phyloP scores from a whole-genome alignment of 2,888 invertebrate genomes.

The Nudaria mundana region DNA sequence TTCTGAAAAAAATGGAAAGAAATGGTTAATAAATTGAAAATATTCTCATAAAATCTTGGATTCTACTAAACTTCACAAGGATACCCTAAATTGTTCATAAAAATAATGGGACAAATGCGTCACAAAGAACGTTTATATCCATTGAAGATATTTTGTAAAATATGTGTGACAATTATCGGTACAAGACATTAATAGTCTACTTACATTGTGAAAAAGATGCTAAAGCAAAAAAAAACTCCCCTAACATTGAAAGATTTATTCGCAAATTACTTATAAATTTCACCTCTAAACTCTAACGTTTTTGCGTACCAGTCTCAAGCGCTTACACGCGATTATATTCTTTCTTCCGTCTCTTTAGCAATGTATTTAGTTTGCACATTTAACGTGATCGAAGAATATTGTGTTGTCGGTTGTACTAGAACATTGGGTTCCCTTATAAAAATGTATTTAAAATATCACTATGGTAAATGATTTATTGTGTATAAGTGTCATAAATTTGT shows the following conservation, averaged over 20 bases:
- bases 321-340: conserved; percentile 10
- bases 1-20: conserved; percentile 76
- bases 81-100: conserved; percentile 39
- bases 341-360: conserved; percentile 11
- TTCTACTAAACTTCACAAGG: conserved; percentile 33
- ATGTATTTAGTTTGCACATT: conserved; percentile 19
- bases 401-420: conserved; percentile 38
- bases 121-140: conserved; percentile 41
- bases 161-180: conserved; percentile 82
- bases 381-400: conserved; percentile 25
- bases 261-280: conserved; percentile 80
- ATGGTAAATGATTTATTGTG: conserved; percentile 72
- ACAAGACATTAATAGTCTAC: conserved; percentile 78
- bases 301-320: conserved; percentile 13
- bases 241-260: conserved; percentile 73
- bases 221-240: conserved; percentile 67
- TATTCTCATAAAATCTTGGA: conserved; percentile 45
- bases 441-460: conserved; percentile 80
- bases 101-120: conserved; percentile 46
- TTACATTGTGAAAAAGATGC: conserved; percentile 63
- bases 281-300: conserved; percentile 45
- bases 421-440: conserved; percentile 76
- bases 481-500: conserved; percentile 77
- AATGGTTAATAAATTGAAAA: conserved; percentile 45
- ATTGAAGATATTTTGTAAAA: conserved; percentile 67